A percentile compares a stretch with the other conserved stretches of the same genome.
These are phyloP conservation scores for Laterallus jamaicensis DNA, from an alignment of 2,113 vertebrate species.

Conservation along the genomic window DNA sequence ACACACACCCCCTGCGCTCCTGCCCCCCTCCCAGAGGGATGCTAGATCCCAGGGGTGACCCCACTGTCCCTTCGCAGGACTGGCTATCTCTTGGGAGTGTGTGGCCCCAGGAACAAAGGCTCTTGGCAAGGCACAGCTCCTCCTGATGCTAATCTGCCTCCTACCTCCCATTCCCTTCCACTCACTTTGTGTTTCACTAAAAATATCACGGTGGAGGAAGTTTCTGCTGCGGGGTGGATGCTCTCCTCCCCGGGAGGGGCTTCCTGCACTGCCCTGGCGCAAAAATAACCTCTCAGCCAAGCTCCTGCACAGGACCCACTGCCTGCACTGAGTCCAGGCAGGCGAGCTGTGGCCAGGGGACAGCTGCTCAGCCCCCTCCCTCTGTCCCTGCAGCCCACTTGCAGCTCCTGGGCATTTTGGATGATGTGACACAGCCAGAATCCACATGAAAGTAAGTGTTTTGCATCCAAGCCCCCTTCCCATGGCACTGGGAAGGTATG, in stretches of 20 bases:
- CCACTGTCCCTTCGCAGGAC: rapidly evolving
- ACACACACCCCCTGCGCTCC: rapidly evolving
- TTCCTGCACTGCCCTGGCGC: slow-evolving; percentile 51
- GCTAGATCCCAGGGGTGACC: neutral
- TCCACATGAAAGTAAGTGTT: rapidly evolving
- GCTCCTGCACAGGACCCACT: neutral
- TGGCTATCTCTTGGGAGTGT: neutral
- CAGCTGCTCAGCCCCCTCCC: rapidly evolving
- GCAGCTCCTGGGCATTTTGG: rapidly evolving
- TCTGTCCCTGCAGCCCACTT: neutral
- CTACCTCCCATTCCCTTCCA: slow-evolving; percentile 28
- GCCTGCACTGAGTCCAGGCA: rapidly evolving
- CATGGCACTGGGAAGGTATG: rapidly evolving
- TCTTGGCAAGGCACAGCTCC: neutral
- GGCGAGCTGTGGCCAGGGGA: rapidly evolving
- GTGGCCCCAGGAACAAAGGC: slow-evolving; percentile 27
- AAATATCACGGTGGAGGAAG: slow-evolving; percentile 51
- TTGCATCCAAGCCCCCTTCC: neutral
- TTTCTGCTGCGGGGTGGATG: slow-evolving; percentile 51
- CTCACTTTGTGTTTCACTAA: slow-evolving; percentile 64
- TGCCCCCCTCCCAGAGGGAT: neutral
- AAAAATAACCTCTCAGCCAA: neutral
- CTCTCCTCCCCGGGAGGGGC: slow-evolving; percentile 63
- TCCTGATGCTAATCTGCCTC: slow-evolving; percentile 51
- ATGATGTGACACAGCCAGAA: rapidly evolving